Base-by-base conservation (phyloP, 2,797 vertebrate species). In the Hafferia zeledoni region DNA sequence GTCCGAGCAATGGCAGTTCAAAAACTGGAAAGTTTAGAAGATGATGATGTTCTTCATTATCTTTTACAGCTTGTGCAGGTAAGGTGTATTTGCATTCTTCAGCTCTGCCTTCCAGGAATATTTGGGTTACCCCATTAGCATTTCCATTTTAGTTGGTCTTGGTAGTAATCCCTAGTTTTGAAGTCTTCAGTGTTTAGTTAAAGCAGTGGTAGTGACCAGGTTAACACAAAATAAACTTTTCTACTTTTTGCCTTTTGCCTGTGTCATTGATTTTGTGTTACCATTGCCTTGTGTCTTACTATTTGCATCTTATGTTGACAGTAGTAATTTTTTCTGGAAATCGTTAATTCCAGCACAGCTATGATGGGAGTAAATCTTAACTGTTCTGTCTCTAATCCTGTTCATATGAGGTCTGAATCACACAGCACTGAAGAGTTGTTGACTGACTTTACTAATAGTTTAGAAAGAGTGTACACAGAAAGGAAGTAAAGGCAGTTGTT, bases 11-110 rank as follows among this genome's bases (percentile, higher is more conserved):
- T 99, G 97, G 99, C 99, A 5, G 99, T 99, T 70, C 98, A 98
- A 97, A 99, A 99, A 97, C 97, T 99, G 97, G 99, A 99, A 97
- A 98, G 98, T 44, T 98, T 99, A 90, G 99, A 98, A 43, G 98
- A 99, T 4, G 99, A 99, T 35, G 99, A 99, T 19, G 99, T 99
- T 87, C 98, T 99, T 82, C 98, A 99, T 93, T 99, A 99, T 93
- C 99, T 99, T 57, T 98, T 99, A 56, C 99, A 99, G 91, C 98
- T 99, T 39, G 99, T 99, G 25, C 99, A 99, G 99, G 99, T 99
- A 95, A 95, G 96, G 27, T 35, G 3, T 60, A 71, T 72, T 93
- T 71, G 37, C 37, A 71, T 93, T 83, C 68, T 43, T 82, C 11
- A 61, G 35, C 25, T 84, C 83, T 50, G 22, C 20, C 59, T 89